Base-by-base conservation (phyloP, 1,140 invertebrate species). In the Neocloeon triangulifer region DNA sequence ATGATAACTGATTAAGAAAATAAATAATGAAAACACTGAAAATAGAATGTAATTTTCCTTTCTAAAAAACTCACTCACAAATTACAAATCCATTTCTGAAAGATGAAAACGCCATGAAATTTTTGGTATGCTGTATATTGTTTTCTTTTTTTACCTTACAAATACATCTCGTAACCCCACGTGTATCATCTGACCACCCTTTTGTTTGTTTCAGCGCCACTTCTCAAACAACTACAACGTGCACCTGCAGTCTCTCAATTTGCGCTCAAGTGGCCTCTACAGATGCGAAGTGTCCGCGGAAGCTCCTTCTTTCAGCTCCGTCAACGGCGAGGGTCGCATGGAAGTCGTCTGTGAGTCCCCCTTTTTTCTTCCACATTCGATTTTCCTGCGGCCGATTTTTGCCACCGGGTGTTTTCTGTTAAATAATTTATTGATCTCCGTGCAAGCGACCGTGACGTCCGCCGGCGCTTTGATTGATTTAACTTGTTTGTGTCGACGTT, bases 241-340 rank as follows among this genome's bases (percentile, higher is more conserved):
- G 1, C 49, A 59, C 12, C 49, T 81, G 15, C 55, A 58, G 31
- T 53, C 59, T 19, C 60, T 78, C 5, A 67, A 58, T 20, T 54
- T 75, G 28, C 62, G 66, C 45, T 66, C 68, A 2, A 71, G 62
- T 13, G 76, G 75, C 3, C 41, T 61, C 13, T 81, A 73, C 52
- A 61, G 62, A 40, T 80, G 76, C 46, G 75, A 80, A 52, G 69
- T 80, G 35, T 76, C 69, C 33, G 73, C 69, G 0, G 76, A 81
- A 51, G 68, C 61, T 13, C 73, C 73, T 14, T 66, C 62, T 30
- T 80, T 79, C 46, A 58, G 59, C 8, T 68, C 65, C 2, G 69
- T 64, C 5, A 59, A 64, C 27, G 65, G 63, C 33, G 69, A 74
- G 45, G 66, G 64, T 8, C 53, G 59, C 34, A 64, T 77, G 67